phyloP scores from a whole-genome alignment of 2,113 vertebrate genomes.

The Podarcis muralis region DNA sequence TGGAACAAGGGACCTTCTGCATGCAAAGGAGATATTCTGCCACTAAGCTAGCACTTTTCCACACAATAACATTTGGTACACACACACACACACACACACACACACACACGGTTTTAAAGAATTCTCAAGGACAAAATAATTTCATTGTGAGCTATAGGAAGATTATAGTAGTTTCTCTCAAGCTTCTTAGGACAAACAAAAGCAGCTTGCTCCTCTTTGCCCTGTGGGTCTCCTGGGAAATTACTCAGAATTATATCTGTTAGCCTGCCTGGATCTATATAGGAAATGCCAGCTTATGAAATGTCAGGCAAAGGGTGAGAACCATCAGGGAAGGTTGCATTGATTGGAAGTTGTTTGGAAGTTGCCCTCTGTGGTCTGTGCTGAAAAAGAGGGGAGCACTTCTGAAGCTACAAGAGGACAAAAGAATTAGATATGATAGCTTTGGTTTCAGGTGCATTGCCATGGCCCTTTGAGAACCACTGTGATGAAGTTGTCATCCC shows the following conservation, averaged over 20 bases:
- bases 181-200: constrained; percentile 29
- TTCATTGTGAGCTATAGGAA: constrained; percentile 28
- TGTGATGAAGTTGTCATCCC: neutral
- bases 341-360: constrained; percentile 11
- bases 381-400: neutral
- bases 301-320: constrained; percentile 23
- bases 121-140: constrained; percentile 27
- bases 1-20: too few species aligned
- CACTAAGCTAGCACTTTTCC: too few species aligned
- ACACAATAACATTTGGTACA: constrained; percentile 42
- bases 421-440: neutral
- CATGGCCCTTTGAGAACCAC: neutral
- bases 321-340: neutral
- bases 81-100: neutral
- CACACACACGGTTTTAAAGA: neutral
- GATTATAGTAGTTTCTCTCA: constrained; percentile 20
- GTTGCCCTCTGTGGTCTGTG: neutral
- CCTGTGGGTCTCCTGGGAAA: constrained; percentile 33
- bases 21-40: too few species aligned
- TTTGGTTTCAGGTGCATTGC: neutral
- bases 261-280: constrained; percentile 8
- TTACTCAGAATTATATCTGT: constrained; percentile 40
- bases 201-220: neutral
- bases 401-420: neutral
- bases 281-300: constrained; percentile 34